Conservation (phyloP, 2,888 invertebrate species). For the Campoletis raptor region DNA sequence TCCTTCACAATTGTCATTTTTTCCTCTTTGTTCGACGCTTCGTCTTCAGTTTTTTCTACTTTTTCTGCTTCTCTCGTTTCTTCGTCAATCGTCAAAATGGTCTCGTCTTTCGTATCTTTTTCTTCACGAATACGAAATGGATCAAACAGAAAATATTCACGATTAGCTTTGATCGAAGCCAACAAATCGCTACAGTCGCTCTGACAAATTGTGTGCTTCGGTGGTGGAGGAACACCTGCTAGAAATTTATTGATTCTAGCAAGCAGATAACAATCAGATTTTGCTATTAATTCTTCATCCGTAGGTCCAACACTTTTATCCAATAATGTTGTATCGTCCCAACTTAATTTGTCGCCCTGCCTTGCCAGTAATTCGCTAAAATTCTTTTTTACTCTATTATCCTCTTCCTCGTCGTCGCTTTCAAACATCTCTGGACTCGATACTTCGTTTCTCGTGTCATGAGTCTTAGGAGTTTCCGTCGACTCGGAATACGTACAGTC, state of each 20-base stretch:
- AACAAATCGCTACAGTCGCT: conserved; percentile 89
- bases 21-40: conserved; percentile 34
- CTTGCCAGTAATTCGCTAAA: not conserved
- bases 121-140: conserved; percentile 64
- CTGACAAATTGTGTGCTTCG: conserved; percentile 90
- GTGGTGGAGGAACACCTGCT: conserved; percentile 91
- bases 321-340: not conserved
- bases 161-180: conserved; percentile 86
- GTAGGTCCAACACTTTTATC: conserved; percentile 70
- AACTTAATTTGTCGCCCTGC: conserved; percentile 43
- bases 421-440: conserved; percentile 83
- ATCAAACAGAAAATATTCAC: conserved; percentile 85
- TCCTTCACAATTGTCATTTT: not conserved
- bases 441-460: conserved; percentile 54
- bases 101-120: conserved; percentile 42
- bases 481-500: conserved; percentile 72
- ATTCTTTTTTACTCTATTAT: not conserved
- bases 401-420: conserved; percentile 77
- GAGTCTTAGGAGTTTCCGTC: conserved; percentile 54
- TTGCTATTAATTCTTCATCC: conserved; percentile 76
- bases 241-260: conserved; percentile 87
- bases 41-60: conserved; percentile 19
- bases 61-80: not conserved
- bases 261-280: conserved; percentile 83
- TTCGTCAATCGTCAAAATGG: not conserved